Evolutionary conservation across 1,140 invertebrate genomes (phyloP), one percentile per base, ranked within the genome.

Genomic region (Aphelinus atriplicis): DNA sequence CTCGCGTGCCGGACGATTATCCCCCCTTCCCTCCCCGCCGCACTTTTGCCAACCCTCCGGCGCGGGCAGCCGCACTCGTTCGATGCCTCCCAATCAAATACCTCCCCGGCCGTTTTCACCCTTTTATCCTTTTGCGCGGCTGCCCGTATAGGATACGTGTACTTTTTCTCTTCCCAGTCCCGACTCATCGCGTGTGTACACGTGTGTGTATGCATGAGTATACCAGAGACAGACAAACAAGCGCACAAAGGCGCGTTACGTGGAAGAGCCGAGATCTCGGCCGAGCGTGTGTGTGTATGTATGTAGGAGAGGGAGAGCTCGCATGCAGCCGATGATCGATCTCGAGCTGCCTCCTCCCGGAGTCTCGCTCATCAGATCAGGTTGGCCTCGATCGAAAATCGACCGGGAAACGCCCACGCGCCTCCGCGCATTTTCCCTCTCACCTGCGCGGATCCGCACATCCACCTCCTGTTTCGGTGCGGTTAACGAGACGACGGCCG

Each of bases 391-490:
- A 67, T 67, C 53, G 65, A 7, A 51, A 53, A 51, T 42, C 26
- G 56, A 46, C 6, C n/a, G 26, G 53, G 56, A 68, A 68, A 58
- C 66, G 56, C 66, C 66, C 55, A 51, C 61, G 71, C 56, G 53
- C 10, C 26, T 26, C 1, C 9, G 10, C 55, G 26, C 57, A 62
- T 53, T 67, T 61, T 4, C 48, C 46, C 42, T 26, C 47, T 72
- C 45, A 26, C 9, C 9, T 71, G 47, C 68, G 62, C 47, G 61
- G 67, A 62, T 76, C 51, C 73, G 66, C 73, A 3, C n/a, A 3
- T 65, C 56, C 56, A 56, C 7, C 47, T 26, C 62, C 7, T n/a
- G 26, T 26, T 26, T 26, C 26, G 26, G 26, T 26, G 26, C 26
- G 26, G 26, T 26, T 26, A 26, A 26, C 26, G 26, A 26, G 26